Base-by-base conservation (phyloP, 1,140 invertebrate genomes). In the Drosophila sturtevanti region DNA sequence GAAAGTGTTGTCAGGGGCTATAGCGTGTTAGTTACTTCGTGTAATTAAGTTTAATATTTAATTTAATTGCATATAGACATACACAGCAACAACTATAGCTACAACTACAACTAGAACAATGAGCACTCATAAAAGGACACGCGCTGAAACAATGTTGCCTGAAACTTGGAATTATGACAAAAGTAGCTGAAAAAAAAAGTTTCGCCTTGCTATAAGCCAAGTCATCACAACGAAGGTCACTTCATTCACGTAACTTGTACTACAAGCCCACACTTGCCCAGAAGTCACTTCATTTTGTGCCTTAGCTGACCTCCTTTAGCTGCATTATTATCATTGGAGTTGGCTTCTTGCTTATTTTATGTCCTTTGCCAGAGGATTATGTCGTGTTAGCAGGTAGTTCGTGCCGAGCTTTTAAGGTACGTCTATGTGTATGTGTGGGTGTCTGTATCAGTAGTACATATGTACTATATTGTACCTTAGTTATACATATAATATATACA, bases 41-140 rank as follows among this genome's bases (percentile, higher is more conserved):
- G 79, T 87, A 90, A 90, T 90, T 90, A 90, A 80, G 87, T 90
- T 90, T 78, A 90, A 90, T 90, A 90, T 87, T 90, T 84, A 90
- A 90, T 89, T 90, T 90, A 90, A 90, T 90, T 90, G 89, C 87
- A 77, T 77, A 70, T 64, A 78, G 69, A 86, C 73, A 77, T 63
- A 80, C 68, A 80, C 72, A 80, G 41, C 34, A 12, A 35, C 16
- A 62, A 75, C 41, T 16, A 44, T 16, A 48, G 21, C 41, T 58
- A 75, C 58, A 60, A 55, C 54, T 59, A 73, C 54, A 58, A 16
- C 51, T 51, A 55, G 41, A 56, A 38, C 41, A 48, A 48, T 55
- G 59, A 34, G 44, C 63, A 67, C 64, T 63, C 82, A 81, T 85
- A 87, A 86, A 86, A 87, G 81, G 62, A 81, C 79, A 81, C 66